Evolutionary conservation across 2,888 invertebrate genomes (phyloP).

Genomic region (Bimastos eiseni): DNA sequence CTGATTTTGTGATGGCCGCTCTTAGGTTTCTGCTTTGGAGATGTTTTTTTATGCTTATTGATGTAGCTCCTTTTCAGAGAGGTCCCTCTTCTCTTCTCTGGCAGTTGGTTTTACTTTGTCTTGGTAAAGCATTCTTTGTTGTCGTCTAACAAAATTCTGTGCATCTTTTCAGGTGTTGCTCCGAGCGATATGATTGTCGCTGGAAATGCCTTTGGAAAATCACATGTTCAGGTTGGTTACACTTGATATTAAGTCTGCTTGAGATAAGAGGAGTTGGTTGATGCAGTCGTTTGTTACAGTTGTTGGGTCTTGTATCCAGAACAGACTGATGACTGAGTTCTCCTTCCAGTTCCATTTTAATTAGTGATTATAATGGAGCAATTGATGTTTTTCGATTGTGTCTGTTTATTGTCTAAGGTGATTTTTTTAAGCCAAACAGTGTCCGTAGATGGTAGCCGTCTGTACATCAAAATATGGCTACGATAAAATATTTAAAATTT

Average conservation of each 20-base stretch:
- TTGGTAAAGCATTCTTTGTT: neutral
- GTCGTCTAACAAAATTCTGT: neutral
- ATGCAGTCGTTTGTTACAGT: neutral
- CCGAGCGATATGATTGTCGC: neutral
- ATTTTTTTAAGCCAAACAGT: no score
- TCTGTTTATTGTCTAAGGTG: no score
- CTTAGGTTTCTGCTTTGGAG: no score
- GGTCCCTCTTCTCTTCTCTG: no score
- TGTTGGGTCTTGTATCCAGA: no score
- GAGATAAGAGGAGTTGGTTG: neutral
- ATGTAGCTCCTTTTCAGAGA: neutral
- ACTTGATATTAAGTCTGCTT: neutral
- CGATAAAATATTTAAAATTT: neutral
- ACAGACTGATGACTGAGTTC: neutral
- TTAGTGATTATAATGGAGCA: no score
- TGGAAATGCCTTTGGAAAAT: conserved; percentile 29
- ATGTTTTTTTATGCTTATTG: neutral
- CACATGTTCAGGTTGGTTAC: conserved; percentile 30
- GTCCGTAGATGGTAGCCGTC: no score
- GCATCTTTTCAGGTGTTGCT: neutral
- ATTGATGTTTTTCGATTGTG: no score
- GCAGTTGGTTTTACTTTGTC: neutral
- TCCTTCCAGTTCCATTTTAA: no score
- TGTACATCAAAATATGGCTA: no score
- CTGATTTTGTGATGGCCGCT: no score